Base-by-base conservation (phyloP, 2,888 invertebrate genomes). In the Pantelozetes paolii region DNA sequence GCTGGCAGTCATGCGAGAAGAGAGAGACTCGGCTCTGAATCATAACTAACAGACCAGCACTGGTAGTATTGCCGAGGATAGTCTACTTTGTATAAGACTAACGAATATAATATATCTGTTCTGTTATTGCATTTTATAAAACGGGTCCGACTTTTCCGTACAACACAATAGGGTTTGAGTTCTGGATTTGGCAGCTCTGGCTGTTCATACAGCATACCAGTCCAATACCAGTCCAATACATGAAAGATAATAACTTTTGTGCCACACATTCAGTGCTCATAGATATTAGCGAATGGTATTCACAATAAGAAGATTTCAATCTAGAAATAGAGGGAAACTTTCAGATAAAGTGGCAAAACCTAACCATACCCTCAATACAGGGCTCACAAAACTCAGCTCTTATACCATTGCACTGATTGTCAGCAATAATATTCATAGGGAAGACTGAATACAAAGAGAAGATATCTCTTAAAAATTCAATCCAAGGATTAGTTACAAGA, bases 151-250 rank as follows among this genome's bases (percentile, higher is more conserved):
- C 64, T 8, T 64, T n/a, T 64, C 64, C 28, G 59, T 20, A 30
- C 59, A 59, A 64, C 36, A 64, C 64, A 64, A 64, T 64, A 62
- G 64, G 20, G n/a, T 36, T 36, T 64, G 26, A 13, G 36, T 26
- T 64, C 64, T 64, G 64, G n/a, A 64, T 64, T 64, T 64, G 64
- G 64, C 64, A 64, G 64, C 36, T 64, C 36, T 64, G 26, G 64
- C 64, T 64, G 36, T n/a, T n/a, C n/a, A n/a, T n/a, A n/a, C n/a
- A n/a, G n/a, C n/a, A n/a, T n/a, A n/a, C n/a, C n/a, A n/a, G n/a
- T n/a, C n/a, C 26, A 23, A 64, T 64, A 64, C 26, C 64, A 32
- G 32, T 64, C 59, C 36, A 32, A 64, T 64, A 64, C 64, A 64
- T 36, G 28, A 57, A 18, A 64, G 64, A 64, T 64, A 64, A 64